Evolutionary conservation across 2,113 vertebrate species (phyloP).

Genomic region (Lota lota): DNA sequence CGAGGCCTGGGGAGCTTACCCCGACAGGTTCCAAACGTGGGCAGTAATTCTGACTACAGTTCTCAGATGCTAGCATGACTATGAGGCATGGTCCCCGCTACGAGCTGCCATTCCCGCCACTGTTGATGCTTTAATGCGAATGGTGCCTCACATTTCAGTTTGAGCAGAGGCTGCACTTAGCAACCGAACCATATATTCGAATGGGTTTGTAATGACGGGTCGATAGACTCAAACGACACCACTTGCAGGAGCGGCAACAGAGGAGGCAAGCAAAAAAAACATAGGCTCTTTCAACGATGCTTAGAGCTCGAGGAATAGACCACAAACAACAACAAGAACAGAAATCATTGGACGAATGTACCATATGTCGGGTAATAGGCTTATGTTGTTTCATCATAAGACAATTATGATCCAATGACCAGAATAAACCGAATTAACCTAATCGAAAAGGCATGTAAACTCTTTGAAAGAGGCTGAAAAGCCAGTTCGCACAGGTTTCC

Average conservation of each 20-base stretch:
- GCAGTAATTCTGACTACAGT: constrained; percentile 23
- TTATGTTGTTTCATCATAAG: neutral
- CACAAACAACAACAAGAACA: neutral
- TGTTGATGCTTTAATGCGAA: constrained; percentile 11
- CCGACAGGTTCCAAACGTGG: constrained; percentile 26
- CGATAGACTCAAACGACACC: constrained; percentile 36
- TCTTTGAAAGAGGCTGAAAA: neutral
- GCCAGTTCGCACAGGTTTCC: neutral
- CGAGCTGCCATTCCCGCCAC: constrained; percentile 12
- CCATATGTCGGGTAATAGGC: neutral
- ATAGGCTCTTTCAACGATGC: no score
- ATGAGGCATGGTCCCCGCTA: constrained; percentile 7
- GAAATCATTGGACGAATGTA: neutral
- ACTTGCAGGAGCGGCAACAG: constrained; percentile 4
- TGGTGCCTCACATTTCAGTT: constrained; percentile 41
- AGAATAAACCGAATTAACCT: neutral
- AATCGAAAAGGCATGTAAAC: constrained; percentile 1
- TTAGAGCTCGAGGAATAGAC: no score
- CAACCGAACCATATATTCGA: constrained; percentile 32
- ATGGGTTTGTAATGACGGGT: constrained; percentile 46
- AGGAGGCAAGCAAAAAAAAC: no score
- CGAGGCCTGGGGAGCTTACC: constrained; percentile 34
- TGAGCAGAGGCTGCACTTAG: constrained; percentile 30
- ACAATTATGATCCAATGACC: neutral
- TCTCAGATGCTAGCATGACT: neutral